phyloP scores from a whole-genome alignment of 1,140 invertebrate genomes.

The Drosophila cardini region DNA sequence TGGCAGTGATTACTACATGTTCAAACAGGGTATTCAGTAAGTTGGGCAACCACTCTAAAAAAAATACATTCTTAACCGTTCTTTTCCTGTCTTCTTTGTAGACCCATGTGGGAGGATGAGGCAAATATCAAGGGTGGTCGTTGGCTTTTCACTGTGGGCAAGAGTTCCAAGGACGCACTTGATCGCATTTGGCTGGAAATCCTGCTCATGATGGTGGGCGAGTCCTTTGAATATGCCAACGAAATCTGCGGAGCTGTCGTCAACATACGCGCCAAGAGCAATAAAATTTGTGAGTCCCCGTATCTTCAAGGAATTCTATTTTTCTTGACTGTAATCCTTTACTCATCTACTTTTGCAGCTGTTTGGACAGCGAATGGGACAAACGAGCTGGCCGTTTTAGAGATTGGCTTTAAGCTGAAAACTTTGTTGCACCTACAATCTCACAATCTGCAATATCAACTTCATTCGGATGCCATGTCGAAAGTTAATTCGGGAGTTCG shows the following conservation, averaged over 20 bases:
- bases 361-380: constrained; percentile 85
- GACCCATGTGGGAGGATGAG: constrained; percentile 99
- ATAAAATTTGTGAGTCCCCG: constrained; percentile 90
- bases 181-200: constrained; percentile 97
- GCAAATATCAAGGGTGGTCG: constrained; percentile 95
- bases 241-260: constrained; percentile 98
- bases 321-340: constrained; percentile 85
- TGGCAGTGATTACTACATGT: constrained; percentile 98
- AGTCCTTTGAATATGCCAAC: constrained; percentile 96
- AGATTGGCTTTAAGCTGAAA: constrained; percentile 94
- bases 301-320: not conserved
- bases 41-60: not conserved
- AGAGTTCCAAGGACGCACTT: constrained; percentile 93
- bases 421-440: constrained; percentile 88
- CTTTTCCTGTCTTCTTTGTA: constrained; percentile 84
- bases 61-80: no score
- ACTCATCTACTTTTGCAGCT: constrained; percentile 42
- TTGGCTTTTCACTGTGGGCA: constrained; percentile 96
- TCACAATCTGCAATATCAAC: constrained; percentile 89
- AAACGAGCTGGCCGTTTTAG: constrained; percentile 90
- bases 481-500: constrained; percentile 85
- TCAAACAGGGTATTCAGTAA: constrained; percentile 95
- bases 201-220: constrained; percentile 95
- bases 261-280: constrained; percentile 94
- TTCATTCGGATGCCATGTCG: constrained; percentile 93